Conservation (phyloP, 2,888 invertebrate genomes). For the Incurvaria masculella region DNA sequence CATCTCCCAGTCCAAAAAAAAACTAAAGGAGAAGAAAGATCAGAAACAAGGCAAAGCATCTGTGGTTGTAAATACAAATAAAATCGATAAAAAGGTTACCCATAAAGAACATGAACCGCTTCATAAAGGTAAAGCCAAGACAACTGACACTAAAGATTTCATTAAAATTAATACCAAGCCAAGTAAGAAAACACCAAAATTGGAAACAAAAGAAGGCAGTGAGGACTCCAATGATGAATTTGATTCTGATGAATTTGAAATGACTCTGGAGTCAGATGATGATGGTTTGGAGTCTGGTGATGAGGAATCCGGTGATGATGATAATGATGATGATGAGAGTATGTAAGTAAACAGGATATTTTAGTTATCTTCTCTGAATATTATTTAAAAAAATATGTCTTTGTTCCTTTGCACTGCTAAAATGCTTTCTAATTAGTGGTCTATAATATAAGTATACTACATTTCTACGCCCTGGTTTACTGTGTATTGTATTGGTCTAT, state of each 20-base stretch:
- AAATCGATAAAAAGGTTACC: slow-evolving; percentile 9
- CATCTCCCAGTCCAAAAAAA: slow-evolving; percentile 5
- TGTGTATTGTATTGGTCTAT: too few species aligned
- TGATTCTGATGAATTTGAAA: slow-evolving; percentile 43
- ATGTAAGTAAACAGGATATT: too few species aligned
- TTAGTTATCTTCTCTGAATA: too few species aligned
- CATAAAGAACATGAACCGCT: slow-evolving; percentile 27
- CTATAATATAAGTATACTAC: too few species aligned
- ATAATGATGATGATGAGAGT: slow-evolving; percentile 11
- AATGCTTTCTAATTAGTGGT: too few species aligned
- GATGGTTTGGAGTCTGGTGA: slow-evolving; percentile 12
- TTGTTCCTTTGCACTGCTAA: too few species aligned
- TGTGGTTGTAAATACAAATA: slow-evolving; percentile 20
- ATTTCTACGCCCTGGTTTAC: too few species aligned
- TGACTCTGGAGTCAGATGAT: slow-evolving; percentile 27
- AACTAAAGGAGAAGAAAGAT: background rate
- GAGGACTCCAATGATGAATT: slow-evolving; percentile 32
- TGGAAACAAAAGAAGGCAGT: slow-evolving; percentile 25
- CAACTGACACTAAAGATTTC: slow-evolving; percentile 29
- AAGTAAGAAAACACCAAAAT: slow-evolving; percentile 9
- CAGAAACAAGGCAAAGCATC: slow-evolving; percentile 4
- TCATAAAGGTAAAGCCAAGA: slow-evolving; percentile 27
- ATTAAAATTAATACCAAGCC: slow-evolving; percentile 23
- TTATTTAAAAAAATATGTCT: too few species aligned
- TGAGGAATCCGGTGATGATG: slow-evolving; percentile 13